These are phyloP conservation scores for Australoheros facetus DNA, from an alignment of 2,797 vertebrate genomes.

Conservation along the genomic window DNA sequence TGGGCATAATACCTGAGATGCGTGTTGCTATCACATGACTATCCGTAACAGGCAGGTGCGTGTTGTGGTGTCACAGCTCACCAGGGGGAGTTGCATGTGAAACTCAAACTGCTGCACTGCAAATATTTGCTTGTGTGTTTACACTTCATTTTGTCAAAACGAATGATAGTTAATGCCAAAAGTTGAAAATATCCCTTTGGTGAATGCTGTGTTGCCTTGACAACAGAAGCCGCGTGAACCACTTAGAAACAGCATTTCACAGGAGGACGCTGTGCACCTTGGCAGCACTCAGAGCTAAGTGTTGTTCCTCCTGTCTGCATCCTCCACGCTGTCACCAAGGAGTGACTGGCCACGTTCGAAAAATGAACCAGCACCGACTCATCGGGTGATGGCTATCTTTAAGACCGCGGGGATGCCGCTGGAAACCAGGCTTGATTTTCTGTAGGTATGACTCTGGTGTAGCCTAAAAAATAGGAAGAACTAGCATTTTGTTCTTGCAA, in stretches of 20 bases:
- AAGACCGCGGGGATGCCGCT: neutral
- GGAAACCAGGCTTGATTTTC: conserved; percentile 1
- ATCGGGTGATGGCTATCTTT: neutral
- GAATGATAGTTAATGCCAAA: conserved; percentile 26
- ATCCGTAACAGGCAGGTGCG: conserved; percentile 1
- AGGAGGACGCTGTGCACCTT: conserved; percentile 43
- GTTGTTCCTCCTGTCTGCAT: conserved; percentile 30
- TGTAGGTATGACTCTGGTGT: neutral
- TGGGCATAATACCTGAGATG: conserved; percentile 23
- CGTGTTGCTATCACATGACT: conserved; percentile 18
- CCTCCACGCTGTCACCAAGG: conserved; percentile 52
- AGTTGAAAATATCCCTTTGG: conserved; percentile 38
- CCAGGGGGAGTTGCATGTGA: neutral
- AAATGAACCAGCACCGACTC: conserved; percentile 21
- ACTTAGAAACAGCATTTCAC: conserved; percentile 53
- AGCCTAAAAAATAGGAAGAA: conserved; percentile 3
- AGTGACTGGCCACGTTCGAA: conserved; percentile 23
- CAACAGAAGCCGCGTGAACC: conserved; percentile 43
- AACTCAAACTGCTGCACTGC: neutral
- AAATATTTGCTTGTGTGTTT: conserved; percentile 30
- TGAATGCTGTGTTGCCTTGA: conserved; percentile 44
- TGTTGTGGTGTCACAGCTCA: conserved; percentile 14
- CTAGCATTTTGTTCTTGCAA: neutral
- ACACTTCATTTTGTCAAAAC: conserved; percentile 43
- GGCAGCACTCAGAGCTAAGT: conserved; percentile 48